Evolutionary conservation across 1,140 invertebrate genomes (phyloP).

Genomic region (Formica selysi): DNA sequence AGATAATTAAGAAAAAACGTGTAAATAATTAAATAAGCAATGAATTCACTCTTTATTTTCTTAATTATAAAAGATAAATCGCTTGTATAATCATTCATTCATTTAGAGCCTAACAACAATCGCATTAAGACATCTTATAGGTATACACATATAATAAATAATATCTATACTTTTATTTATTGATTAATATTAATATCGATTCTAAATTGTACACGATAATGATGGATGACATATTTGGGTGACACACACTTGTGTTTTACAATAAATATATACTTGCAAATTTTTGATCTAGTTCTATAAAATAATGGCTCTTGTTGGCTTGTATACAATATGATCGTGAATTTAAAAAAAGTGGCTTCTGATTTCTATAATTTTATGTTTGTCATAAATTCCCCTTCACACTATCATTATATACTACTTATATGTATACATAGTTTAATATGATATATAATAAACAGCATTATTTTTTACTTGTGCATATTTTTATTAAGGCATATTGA

Average conservation of each 20-base stretch:
- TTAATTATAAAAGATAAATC: conserved; percentile 66
- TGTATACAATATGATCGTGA: background rate
- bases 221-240: background rate
- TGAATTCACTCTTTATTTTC: conserved; percentile 16
- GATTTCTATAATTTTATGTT: background rate
- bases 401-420: background rate
- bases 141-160: conserved; percentile 1
- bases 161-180: background rate
- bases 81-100: conserved; percentile 38
- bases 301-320: background rate
- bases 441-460: conserved; percentile 77
- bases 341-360: conserved; percentile 24
- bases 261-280: conserved; percentile 21
- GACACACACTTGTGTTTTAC: background rate
- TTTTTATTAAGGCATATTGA: conserved; percentile 17
- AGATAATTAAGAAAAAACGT: background rate
- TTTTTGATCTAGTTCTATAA: background rate
- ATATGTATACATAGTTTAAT: conserved; percentile 47
- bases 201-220: background rate
- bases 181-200: background rate
- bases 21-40: conserved; percentile 20
- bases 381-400: background rate
- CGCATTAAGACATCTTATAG: conserved; percentile 10
- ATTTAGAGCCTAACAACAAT: conserved; percentile 6
- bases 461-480: conserved; percentile 25